A percentile compares a stretch with the other conserved stretches of the same genome.
phyloP scores from a whole-genome alignment of 30 jellyfish, hydroid and myxozoan species.

The Rhopilema esculentum region DNA sequence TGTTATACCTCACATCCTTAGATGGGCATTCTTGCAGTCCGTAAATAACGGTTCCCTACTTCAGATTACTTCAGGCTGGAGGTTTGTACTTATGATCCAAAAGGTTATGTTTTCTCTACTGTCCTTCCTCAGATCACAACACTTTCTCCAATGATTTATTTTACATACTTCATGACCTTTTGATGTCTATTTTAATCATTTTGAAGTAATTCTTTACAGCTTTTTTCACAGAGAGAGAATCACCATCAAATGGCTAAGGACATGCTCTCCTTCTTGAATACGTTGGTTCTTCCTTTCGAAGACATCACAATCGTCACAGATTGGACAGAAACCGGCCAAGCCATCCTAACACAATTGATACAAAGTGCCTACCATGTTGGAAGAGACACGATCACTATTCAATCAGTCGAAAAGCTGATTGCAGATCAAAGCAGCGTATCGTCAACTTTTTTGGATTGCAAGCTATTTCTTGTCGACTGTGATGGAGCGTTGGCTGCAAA shows the following conservation, averaged over 20 bases:
- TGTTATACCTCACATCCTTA: too few relatives aligned
- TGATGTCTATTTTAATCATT: not conserved
- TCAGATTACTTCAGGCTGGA: too few relatives aligned
- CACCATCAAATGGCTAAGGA: not conserved
- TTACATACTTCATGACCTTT: too few relatives aligned
- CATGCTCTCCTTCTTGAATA: constrained; percentile 2
- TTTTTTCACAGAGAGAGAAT: not conserved
- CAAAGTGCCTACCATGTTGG: not conserved
- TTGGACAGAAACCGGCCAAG: not conserved
- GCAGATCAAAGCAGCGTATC: not conserved
- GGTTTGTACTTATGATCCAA: too few relatives aligned
- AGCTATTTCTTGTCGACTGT: constrained; percentile 10
- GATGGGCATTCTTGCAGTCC: too few relatives aligned
- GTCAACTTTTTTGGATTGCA: not conserved
- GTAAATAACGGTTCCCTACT: too few relatives aligned
- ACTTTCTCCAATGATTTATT: too few relatives aligned
- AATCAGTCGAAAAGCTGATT: not conserved
- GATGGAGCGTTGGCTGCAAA: constrained; percentile 12
- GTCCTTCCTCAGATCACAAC: too few relatives aligned
- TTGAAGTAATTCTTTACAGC: not conserved
- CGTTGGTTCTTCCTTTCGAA: not conserved
- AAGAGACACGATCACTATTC: not conserved
- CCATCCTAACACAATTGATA: constrained; percentile 4
- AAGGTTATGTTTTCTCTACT: too few relatives aligned
- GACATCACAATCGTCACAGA: constrained; percentile 1